These are phyloP conservation scores for Tinamus major DNA, from an alignment of 2,797 vertebrate species.

Conservation along the genomic window DNA sequence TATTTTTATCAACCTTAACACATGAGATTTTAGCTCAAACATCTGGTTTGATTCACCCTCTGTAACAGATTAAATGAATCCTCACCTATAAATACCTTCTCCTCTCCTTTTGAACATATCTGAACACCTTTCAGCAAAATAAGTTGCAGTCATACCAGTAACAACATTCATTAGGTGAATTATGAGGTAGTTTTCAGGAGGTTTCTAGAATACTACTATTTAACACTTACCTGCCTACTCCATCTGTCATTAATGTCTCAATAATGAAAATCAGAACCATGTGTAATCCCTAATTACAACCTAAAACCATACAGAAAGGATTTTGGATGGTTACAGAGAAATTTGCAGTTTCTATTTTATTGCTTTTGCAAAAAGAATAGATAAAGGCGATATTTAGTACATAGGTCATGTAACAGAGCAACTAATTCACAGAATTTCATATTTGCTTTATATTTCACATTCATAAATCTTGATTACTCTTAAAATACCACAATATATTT, in stretches of 20 bases:
- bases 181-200: rapidly evolving
- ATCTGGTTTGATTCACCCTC: neutral
- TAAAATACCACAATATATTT: neutral
- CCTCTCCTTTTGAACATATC: neutral
- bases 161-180: neutral
- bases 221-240: neutral
- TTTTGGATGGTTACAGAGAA: neutral
- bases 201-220: neutral
- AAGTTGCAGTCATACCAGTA: neutral
- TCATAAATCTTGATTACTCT: neutral
- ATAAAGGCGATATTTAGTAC: neutral
- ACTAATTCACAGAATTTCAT: neutral
- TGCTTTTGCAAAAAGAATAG: neutral
- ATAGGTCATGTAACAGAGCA: neutral
- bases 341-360: neutral
- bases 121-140: neutral
- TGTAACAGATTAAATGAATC: neutral
- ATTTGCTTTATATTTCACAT: neutral
- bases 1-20: neutral
- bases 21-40: neutral
- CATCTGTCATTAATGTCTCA: neutral
- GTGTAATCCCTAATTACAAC: neutral
- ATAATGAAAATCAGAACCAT: neutral
- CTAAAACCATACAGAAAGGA: neutral
- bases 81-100: neutral